Conservation (phyloP, 2,113 vertebrate genomes). For the Garra rufa region DNA sequence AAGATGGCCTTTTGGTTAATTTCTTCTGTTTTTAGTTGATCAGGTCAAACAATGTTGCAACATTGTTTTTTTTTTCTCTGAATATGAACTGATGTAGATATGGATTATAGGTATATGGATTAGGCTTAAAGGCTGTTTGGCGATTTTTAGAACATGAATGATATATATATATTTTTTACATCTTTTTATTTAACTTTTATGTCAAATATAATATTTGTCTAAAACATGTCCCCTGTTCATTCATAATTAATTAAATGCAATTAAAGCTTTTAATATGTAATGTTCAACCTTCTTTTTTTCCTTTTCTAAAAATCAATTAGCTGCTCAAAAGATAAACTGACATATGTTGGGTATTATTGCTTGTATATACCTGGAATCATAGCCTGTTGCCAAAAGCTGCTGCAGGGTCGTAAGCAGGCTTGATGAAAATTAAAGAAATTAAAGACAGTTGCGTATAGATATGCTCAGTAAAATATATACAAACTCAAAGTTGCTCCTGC, state of each 20-base stretch:
- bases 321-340: background rate
- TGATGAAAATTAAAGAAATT: too few species aligned
- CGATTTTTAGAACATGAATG: background rate
- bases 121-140: too few species aligned
- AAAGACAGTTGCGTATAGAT: background rate
- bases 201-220: too few species aligned
- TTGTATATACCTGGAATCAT: too few species aligned
- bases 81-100: too few species aligned
- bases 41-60: background rate
- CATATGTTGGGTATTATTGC: background rate
- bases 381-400: too few species aligned
- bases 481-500: slow-evolving; percentile 83
- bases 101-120: too few species aligned
- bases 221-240: too few species aligned
- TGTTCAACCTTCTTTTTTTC: background rate
- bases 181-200: too few species aligned
- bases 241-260: background rate
- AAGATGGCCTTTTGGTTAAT: too few species aligned
- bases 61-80: too few species aligned
- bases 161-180: background rate
- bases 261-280: background rate
- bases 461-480: slow-evolving; percentile 57
- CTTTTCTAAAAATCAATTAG: background rate
- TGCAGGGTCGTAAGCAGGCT: too few species aligned
- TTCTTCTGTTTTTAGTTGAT: background rate